phyloP scores from a whole-genome alignment of 2,113 vertebrate species.

The Cyanoderma ruficeps region DNA sequence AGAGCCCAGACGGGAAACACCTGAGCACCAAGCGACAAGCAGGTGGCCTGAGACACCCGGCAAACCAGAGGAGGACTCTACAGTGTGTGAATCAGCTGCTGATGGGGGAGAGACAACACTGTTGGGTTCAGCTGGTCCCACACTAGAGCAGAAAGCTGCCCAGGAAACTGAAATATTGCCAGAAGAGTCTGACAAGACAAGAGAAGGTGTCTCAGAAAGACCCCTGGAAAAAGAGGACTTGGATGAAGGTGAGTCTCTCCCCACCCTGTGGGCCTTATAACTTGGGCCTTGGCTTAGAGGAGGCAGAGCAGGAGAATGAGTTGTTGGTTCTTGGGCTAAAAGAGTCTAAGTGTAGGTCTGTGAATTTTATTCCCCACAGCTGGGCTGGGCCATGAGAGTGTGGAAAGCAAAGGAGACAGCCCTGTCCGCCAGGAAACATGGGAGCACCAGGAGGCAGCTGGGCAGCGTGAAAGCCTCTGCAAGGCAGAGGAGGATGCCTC shows the following conservation, averaged over 20 bases:
- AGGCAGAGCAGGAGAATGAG: not conserved
- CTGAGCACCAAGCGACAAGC: not conserved
- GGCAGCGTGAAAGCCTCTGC: not conserved
- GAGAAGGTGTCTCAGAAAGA: not conserved
- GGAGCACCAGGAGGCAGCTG: not conserved
- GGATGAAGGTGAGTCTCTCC: slow-evolving; percentile 3
- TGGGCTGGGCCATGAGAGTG: not conserved
- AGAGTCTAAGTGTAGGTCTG: not conserved
- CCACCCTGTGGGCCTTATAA: not conserved
- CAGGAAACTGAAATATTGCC: not conserved
- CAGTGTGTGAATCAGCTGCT: not conserved
- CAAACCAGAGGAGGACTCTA: not conserved
- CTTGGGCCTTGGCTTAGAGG: not conserved
- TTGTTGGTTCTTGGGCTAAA: not conserved
- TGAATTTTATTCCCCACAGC: slow-evolving; percentile 57
- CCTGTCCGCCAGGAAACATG: not conserved
- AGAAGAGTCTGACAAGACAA: not conserved
- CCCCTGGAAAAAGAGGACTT: not conserved
- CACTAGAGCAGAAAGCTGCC: not conserved
- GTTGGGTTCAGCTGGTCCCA: not conserved
- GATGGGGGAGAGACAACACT: not conserved
- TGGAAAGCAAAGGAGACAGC: not conserved
- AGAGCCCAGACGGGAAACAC: not conserved
- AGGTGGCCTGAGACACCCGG: not conserved
- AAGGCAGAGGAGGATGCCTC: not conserved